phyloP scores from a whole-genome alignment of 2,113 vertebrate species.

The Dromaius novaehollandiae region DNA sequence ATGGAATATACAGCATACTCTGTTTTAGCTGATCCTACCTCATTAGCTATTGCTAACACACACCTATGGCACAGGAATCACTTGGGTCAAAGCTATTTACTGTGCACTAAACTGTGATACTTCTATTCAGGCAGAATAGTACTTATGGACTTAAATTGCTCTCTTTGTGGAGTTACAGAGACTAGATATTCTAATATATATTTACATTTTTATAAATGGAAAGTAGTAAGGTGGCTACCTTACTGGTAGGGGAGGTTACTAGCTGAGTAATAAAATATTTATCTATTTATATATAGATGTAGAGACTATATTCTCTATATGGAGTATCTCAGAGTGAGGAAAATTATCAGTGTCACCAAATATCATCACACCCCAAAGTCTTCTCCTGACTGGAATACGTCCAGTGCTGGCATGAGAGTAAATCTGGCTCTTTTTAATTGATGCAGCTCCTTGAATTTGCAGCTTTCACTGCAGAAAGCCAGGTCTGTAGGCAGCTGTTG shows the following conservation, averaged over 20 bases:
- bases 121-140: accelerated
- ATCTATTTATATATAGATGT: neutral
- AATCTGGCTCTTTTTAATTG: neutral
- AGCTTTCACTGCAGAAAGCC: neutral
- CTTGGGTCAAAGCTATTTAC: neutral
- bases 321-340: neutral
- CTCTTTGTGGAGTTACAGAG: neutral
- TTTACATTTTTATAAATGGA: neutral
- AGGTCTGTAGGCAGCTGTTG: neutral
- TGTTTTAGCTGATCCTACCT: neutral
- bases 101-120: neutral
- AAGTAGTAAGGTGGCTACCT: neutral
- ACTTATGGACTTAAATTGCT: accelerated
- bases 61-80: neutral
- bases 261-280: neutral
- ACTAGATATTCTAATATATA: neutral
- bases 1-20: neutral
- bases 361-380: accelerated
- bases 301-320: neutral
- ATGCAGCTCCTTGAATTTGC: neutral
- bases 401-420: neutral
- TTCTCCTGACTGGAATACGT: neutral
- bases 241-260: neutral
- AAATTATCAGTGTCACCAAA: accelerated
- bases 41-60: neutral